Evolutionary conservation across 2,113 vertebrate genomes (phyloP), one percentile per base, ranked within the genome.

Genomic region (Podiceps cristatus): DNA sequence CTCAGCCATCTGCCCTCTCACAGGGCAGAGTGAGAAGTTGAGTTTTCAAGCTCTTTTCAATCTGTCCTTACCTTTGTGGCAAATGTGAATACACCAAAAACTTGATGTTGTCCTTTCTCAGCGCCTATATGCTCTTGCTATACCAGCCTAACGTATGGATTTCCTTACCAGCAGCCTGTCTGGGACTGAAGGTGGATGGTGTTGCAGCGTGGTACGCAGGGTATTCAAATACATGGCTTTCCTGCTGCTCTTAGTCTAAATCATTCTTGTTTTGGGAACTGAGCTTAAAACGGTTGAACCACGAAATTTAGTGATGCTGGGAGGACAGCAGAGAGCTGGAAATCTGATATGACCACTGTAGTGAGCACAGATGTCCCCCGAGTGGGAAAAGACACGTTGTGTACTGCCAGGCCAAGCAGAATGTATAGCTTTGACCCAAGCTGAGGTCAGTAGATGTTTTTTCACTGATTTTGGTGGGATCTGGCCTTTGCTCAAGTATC

Each of bases 141-240:
- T 27, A 42, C 3, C 17, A 75, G 14, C 22, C 35, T 27, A 14
- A 19, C 1, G 1, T 29, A 35, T 5, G 62, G 10, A 56, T 64
- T 60, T 84, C 16, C 44, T 47, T 40, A 47, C 25, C 23, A 67
- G 56, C 22, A 86, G 18, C 60, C 44, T 35, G 15, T 20, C 33
- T 63, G 12, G 35, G 11, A 49, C 44, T 50, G 11, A 55, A 82
- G 18, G 29, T 29, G 25, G 25, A 27, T 0, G 1, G 8, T 31
- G 31, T 40, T 40, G 19, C 35, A 33, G 22, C 0, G 0, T 9
- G 16, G 35, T 67, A 35, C 1, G 1, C 10, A 58, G 59, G 27
- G 1, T 80, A 24, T 62, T 72, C 29, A 76, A 56, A 72, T 49
- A 12, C 12, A 22, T 25, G 7, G 5, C 19, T 72, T 90, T 90